Evolutionary conservation across 1,140 invertebrate genomes (phyloP).

Genomic region (Arion vulgaris): DNA sequence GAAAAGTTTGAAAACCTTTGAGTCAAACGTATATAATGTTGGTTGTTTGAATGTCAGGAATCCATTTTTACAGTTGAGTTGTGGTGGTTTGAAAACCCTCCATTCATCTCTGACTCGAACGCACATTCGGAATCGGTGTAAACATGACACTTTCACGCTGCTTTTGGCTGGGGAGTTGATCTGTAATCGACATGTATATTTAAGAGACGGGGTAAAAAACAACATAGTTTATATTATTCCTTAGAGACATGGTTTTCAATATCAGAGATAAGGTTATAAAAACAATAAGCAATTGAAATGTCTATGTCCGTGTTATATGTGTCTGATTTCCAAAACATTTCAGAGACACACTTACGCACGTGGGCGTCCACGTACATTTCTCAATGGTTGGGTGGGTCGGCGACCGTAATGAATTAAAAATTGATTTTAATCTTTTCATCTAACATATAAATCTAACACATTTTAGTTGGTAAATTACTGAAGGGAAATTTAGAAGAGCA

Average conservation of each 20-base stretch:
- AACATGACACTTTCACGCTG: constrained; percentile 11
- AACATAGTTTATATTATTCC: not conserved
- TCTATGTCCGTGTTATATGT: not conserved
- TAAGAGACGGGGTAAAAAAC: not conserved
- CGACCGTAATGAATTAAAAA: too few species aligned
- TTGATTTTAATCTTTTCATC: too few species aligned
- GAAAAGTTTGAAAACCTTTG: too few species aligned
- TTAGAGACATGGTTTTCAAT: not conserved
- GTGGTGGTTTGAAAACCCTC: not conserved
- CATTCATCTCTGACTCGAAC: constrained; percentile 9
- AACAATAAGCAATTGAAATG: not conserved
- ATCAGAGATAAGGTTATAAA: not conserved
- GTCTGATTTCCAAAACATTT: not conserved
- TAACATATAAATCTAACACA: too few species aligned
- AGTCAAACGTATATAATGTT: not conserved
- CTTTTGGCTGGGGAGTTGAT: not conserved
- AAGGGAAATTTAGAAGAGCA: too few species aligned
- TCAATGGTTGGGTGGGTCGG: too few species aligned
- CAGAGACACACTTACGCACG: too few species aligned
- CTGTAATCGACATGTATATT: not conserved
- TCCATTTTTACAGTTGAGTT: not conserved
- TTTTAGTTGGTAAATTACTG: too few species aligned
- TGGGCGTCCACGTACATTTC: too few species aligned
- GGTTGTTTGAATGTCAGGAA: not conserved
- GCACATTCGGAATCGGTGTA: not conserved